These are phyloP conservation scores for Bellardia pandia DNA, from an alignment of 2,888 invertebrate species.

Conservation along the genomic window DNA sequence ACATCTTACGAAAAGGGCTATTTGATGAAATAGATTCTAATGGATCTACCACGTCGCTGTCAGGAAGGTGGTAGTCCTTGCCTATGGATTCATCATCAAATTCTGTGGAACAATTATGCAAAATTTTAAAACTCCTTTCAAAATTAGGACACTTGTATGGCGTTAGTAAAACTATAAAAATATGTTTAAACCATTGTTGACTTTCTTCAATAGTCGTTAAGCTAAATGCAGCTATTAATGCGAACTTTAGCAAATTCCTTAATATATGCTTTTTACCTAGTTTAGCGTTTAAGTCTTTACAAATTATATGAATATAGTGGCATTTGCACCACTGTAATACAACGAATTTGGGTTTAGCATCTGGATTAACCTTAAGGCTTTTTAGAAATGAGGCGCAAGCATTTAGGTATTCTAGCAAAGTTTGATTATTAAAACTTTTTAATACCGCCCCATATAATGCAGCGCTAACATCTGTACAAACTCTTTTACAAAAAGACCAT, in stretches of 20 bases:
- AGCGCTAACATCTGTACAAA: constrained; percentile 13
- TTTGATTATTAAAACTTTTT: constrained; percentile 30
- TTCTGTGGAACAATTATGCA: not conserved
- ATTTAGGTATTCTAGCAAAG: not conserved
- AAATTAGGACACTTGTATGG: not conserved
- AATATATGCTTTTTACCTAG: not conserved
- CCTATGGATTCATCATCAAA: not conserved
- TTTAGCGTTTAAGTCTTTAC: not conserved
- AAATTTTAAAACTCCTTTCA: not conserved
- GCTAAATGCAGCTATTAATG: constrained; percentile 17
- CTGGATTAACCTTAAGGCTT: not conserved
- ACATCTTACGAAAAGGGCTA: not conserved
- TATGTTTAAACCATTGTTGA: constrained; percentile 3
- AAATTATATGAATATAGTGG: constrained; percentile 5
- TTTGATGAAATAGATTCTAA: not conserved
- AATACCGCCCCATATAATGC: constrained; percentile 33
- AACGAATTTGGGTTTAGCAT: constrained; percentile 6
- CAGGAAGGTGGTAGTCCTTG: not conserved
- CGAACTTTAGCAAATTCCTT: not conserved
- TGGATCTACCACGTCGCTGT: not conserved
- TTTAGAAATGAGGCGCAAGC: constrained; percentile 6
- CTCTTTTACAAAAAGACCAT: constrained; percentile 2
- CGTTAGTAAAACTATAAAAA: not conserved
- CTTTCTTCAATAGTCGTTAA: not conserved
- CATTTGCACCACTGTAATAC: constrained; percentile 15